These are phyloP conservation scores for Dynastes grantii DNA, from an alignment of 2,888 invertebrate species.

Conservation along the genomic window DNA sequence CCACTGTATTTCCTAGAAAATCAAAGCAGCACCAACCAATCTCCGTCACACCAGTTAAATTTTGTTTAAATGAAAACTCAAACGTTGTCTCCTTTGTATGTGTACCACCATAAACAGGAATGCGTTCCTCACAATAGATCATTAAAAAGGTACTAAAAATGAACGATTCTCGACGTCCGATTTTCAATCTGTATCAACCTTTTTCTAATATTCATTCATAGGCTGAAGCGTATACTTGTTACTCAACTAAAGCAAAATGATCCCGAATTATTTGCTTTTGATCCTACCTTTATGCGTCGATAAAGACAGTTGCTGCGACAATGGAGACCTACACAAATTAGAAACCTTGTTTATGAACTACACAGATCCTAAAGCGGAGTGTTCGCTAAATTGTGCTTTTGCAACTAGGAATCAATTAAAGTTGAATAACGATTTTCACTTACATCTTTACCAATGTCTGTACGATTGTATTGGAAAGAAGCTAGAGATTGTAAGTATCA, in stretches of 20 bases:
- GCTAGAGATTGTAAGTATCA: not conserved
- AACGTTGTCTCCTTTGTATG: not conserved
- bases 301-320: not conserved
- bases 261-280: not conserved
- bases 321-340: not conserved
- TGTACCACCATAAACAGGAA: not conserved
- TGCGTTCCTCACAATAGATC: not conserved
- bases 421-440: not conserved
- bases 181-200: too few relatives aligned
- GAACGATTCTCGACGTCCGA: too few relatives aligned
- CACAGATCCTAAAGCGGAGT: not conserved
- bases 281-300: not conserved
- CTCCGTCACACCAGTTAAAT: too few relatives aligned
- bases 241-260: not conserved
- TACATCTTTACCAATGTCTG: not conserved
- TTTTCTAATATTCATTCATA: too few relatives aligned
- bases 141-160: not conserved
- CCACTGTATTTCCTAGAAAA: too few relatives aligned
- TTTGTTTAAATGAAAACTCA: too few relatives aligned
- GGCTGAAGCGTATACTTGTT: too few relatives aligned
- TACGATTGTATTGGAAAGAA: conserved; percentile 5
- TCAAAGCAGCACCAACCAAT: too few relatives aligned
- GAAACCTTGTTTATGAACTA: not conserved
- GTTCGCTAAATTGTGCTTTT: not conserved
- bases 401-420: too few relatives aligned